Percentiles rank a stretch among this genome's conserved stretches.
Evolutionary conservation across 2,113 vertebrate species (phyloP).

Genomic region (Leptocoma aspasia): DNA sequence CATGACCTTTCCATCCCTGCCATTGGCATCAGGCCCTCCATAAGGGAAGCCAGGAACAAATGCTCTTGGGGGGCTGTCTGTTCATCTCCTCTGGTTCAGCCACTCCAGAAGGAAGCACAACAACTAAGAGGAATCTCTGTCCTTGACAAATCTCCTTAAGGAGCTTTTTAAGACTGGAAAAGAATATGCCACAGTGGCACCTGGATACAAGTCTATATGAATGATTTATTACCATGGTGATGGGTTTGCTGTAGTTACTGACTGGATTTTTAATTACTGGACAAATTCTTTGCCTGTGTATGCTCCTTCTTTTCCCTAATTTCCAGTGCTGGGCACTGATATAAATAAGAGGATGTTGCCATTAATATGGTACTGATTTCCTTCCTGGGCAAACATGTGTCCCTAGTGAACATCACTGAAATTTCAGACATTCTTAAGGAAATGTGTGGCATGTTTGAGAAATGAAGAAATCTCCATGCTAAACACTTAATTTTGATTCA

Average conservation of each 20-base stretch:
- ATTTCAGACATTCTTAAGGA: neutral
- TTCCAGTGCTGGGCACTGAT: neutral
- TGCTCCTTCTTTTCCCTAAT: neutral
- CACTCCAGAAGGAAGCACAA: neutral
- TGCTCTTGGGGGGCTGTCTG: neutral
- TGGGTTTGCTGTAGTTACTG: neutral
- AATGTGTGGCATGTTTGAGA: neutral
- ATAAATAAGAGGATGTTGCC: neutral
- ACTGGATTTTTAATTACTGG: neutral
- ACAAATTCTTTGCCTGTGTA: neutral
- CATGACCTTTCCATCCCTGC: neutral
- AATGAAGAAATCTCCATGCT: neutral
- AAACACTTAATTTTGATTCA: neutral
- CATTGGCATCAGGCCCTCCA: neutral
- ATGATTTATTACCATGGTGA: neutral
- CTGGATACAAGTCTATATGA: neutral
- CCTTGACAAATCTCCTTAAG: neutral
- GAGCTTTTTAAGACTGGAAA: neutral
- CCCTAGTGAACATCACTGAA: neutral
- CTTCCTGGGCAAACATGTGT: neutral
- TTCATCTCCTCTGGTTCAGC: neutral
- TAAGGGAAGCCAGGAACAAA: neutral
- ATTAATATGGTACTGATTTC: neutral
- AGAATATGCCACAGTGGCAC: neutral
- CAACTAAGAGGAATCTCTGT: neutral